Evolutionary conservation across 2,113 vertebrate genomes (phyloP), one percentile per base, ranked within the genome.

Genomic region (Clarias batrachus): DNA sequence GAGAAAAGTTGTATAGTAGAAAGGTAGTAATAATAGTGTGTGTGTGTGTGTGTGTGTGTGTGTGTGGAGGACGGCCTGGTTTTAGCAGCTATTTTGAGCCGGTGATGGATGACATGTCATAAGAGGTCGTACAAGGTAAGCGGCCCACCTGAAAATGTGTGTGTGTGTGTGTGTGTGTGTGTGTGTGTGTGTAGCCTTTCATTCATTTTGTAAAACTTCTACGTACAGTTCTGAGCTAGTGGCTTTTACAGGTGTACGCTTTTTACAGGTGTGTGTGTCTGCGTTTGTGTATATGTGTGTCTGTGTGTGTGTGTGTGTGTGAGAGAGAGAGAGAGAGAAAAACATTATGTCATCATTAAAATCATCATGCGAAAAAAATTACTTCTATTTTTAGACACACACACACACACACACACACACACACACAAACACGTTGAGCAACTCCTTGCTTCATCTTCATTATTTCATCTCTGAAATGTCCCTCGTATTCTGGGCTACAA

Each of bases 21-120:
- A 25, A 48, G 71, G 4, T 41, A 23, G 6, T 71, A 17, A 71
- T 70, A 16, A 4, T 17, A 8, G 66, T 33, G 14, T 71, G 68
- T 12, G 17, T 71, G 71, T 74, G 71, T 48, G 71, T 73, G 70
- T 74, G 73, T 54, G 73, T 79, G 54, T 33, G n/a, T 21, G 48
- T 48, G 48, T 48, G 48, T 48, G 48, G 52, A 71, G 52, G 9
- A 19, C 59, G 66, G 17, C 82, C 82, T 83, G 82, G 82, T 57
- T 83, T 83, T 68, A 70, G 52, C 17, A 56, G 82, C 82, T 83
- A 83, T 83, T 83, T 54, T 71, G 27, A 71, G 14, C 66, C 52
- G n/a, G 52, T 83, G 82, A 83, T 71, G 57, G 66, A 83, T 83
- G 82, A 83, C 57, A 71, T 21, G 2, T 12, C 16, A 14, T 71